Conservation (phyloP, 2,113 vertebrate genomes). For the Sylvia atricapilla region DNA sequence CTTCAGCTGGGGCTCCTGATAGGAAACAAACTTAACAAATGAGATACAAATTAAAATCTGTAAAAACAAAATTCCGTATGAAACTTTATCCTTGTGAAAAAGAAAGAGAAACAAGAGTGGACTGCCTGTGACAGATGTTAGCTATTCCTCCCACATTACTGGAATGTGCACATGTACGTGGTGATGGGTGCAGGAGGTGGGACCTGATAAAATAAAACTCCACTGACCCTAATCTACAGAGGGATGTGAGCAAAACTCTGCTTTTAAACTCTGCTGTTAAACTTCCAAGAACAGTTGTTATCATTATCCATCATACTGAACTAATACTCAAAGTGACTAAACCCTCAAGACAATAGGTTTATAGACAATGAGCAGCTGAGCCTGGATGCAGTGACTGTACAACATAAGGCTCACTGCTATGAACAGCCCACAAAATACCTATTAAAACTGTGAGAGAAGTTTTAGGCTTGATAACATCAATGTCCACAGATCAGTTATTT, state of each 20-base stretch:
- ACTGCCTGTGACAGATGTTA: background rate
- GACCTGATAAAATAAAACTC: background rate
- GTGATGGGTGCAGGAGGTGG: background rate
- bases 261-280: background rate
- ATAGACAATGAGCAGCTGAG: background rate
- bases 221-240: background rate
- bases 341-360: background rate
- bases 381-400: background rate
- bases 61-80: background rate
- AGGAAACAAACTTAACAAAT: background rate
- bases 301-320: background rate
- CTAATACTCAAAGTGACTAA: background rate
- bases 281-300: background rate
- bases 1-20: background rate
- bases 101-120: background rate
- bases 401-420: background rate
- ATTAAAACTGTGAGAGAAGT: background rate
- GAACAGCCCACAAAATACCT: background rate
- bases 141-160: background rate
- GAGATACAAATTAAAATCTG: background rate
- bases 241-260: background rate
- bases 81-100: constrained; percentile 27
- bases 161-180: accelerated
- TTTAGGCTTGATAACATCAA: background rate
- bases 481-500: background rate